Evolutionary conservation across 2,113 vertebrate species (phyloP).

Genomic region (Nipponia nippon): DNA sequence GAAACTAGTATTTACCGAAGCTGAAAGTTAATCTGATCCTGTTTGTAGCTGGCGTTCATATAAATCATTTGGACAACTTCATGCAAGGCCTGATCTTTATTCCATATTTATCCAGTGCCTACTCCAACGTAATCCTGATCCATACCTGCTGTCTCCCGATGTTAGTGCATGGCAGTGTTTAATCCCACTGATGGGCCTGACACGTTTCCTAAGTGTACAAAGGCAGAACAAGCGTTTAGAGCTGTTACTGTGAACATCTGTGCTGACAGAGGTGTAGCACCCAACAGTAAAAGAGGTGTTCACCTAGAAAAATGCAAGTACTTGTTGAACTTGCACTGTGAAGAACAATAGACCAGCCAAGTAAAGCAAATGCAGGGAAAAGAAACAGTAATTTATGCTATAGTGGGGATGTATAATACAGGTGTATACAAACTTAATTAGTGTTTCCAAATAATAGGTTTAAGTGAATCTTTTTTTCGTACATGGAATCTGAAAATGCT

Average conservation of each 20-base stretch:
- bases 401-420: neutral
- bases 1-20: neutral
- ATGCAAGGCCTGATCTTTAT: neutral
- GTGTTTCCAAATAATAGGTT: neutral
- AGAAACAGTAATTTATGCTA: neutral
- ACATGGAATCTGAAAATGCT: neutral
- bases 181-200: neutral
- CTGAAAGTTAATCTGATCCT: slow-evolving; percentile 4
- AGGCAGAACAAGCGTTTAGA: neutral
- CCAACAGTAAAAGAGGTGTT: neutral
- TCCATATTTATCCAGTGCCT: neutral
- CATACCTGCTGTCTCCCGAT: neutral
- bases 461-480: neutral
- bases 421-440: neutral
- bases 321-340: neutral
- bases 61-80: neutral
- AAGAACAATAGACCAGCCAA: neutral
- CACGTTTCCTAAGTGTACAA: neutral
- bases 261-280: neutral
- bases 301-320: neutral
- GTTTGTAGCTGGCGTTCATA: neutral
- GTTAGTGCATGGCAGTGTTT: neutral
- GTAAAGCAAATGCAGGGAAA: neutral
- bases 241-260: neutral
- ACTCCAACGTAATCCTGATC: neutral